Base-by-base conservation (phyloP, 2,888 invertebrate genomes). In the Caenorhabditis sulstoni region DNA sequence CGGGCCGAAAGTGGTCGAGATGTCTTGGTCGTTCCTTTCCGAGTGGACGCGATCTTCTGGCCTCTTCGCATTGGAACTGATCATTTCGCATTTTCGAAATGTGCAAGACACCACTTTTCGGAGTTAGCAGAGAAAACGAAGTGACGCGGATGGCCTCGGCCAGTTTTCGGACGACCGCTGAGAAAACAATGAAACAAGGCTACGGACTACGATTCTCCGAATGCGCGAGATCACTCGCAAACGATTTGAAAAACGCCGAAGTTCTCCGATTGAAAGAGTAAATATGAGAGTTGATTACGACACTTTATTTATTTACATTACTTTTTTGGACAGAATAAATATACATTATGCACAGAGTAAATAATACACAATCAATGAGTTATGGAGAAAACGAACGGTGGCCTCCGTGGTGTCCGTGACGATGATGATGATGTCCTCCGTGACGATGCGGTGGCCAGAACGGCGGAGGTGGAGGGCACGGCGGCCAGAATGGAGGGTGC, bases 391-490 rank as follows among this genome's bases (percentile, higher is more conserved):
- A 65, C 37, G 65, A 74, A 50, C 57, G 65, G 29, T 65, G 58
- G 29, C 29, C 29, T 58, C 59, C 65, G 47, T 74, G 62, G 7
- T 29, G 29, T 58, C 59, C 65, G 47, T 74, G 55, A 64, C 50
- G 71, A 41, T 70, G 71, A 50, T 58, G 61, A 29, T 29, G 29
- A 29, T 29, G 29, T 29, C 29, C 29, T 61, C 70, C 70, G 35
- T 64, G 73, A 49, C 52, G 73, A 50, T 74, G 73, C 41, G 55
- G 73, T n/a, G 73, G 73, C 65, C 73, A 73, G 41, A 62, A 73
- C 5, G 62, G 71, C 35, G 64, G 50, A 47, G 64, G 64, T 35
- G 64, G 73, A 35, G 73, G 58, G 35, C 50, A 65, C 55, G 73
- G 73, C 58, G 73, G 65, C 73, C 73, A 74, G 73, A 73, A 73